Percentiles rank a stretch among this genome's conserved stretches.
Conservation (phyloP, 2,888 invertebrate species). For the Neria commutata region DNA sequence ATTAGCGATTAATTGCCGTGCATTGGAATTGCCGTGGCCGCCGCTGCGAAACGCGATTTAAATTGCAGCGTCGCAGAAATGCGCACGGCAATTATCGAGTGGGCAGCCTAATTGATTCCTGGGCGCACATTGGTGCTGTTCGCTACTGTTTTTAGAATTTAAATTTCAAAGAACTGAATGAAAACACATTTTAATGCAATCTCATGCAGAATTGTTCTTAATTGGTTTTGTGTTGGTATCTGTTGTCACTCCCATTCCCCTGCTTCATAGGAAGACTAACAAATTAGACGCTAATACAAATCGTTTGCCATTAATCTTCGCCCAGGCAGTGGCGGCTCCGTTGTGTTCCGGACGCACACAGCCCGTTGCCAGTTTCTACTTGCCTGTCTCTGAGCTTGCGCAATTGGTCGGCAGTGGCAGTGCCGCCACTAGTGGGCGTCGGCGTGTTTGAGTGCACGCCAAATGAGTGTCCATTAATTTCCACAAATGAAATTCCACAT, state of each 20-base stretch:
- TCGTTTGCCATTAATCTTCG: conserved; percentile 44
- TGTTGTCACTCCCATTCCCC: neutral
- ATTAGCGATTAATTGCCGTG: conserved; percentile 19
- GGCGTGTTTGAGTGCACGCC: conserved; percentile 43
- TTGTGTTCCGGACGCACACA: neutral
- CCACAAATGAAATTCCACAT: conserved; percentile 34
- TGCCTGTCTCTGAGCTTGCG: neutral
- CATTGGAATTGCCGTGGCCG: too few species aligned
- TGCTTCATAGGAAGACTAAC: conserved; percentile 17
- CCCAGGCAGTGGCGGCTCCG: conserved; percentile 19
- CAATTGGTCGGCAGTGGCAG: conserved; percentile 19
- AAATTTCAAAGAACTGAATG: too few species aligned
- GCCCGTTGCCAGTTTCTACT: too few species aligned
- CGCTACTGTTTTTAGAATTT: too few species aligned
- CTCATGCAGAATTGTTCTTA: conserved; percentile 3
- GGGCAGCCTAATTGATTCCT: too few species aligned
- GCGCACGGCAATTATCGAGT: too few species aligned
- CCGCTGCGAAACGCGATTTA: too few species aligned
- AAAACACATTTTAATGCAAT: conserved; percentile 15
- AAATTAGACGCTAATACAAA: conserved; percentile 39
- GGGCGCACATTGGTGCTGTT: too few species aligned
- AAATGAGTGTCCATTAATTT: conserved; percentile 51
- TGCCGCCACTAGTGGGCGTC: conserved; percentile 24
- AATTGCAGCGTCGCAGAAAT: too few species aligned
- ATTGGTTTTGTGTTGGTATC: neutral